Conservation (phyloP, 1,140 invertebrate species). For the Nasonia giraulti region DNA sequence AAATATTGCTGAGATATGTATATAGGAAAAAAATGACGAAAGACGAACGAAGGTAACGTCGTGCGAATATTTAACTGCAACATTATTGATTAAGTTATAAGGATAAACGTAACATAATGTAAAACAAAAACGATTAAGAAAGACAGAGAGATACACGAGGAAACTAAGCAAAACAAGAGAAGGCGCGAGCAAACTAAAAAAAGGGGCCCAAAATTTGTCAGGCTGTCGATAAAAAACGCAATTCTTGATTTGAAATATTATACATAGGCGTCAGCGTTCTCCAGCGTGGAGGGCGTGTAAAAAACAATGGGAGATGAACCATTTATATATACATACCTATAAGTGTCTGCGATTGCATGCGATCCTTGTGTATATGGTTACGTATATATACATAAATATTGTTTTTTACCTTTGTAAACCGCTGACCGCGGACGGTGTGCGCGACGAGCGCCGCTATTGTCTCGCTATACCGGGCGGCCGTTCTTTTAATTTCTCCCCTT, state of each 20-base stretch:
- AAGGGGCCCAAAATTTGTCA: constrained; percentile 29
- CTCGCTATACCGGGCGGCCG: not conserved
- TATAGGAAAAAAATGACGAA: constrained; percentile 14
- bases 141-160: constrained; percentile 17
- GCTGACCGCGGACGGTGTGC: not conserved
- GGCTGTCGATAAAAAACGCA: constrained; percentile 28
- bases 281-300: not conserved
- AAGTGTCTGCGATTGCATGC: constrained; percentile 31
- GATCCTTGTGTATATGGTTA: constrained; percentile 23
- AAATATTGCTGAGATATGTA: constrained; percentile 39
- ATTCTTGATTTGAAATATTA: constrained; percentile 52
- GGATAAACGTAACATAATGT: constrained; percentile 27
- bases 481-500: not conserved
- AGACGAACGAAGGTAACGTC: constrained; percentile 2
- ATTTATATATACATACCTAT: constrained; percentile 27
- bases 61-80: constrained; percentile 45
- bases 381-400: not conserved
- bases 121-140: constrained; percentile 32
- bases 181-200: not conserved
- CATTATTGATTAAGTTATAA: constrained; percentile 27
- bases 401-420: constrained; percentile 20
- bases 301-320: constrained; percentile 2
- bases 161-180: constrained; percentile 3
- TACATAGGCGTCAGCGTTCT: constrained; percentile 35
- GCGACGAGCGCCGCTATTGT: not conserved